Base-by-base conservation (phyloP, 2,797 vertebrate genomes). In the Alcedo atthis region DNA sequence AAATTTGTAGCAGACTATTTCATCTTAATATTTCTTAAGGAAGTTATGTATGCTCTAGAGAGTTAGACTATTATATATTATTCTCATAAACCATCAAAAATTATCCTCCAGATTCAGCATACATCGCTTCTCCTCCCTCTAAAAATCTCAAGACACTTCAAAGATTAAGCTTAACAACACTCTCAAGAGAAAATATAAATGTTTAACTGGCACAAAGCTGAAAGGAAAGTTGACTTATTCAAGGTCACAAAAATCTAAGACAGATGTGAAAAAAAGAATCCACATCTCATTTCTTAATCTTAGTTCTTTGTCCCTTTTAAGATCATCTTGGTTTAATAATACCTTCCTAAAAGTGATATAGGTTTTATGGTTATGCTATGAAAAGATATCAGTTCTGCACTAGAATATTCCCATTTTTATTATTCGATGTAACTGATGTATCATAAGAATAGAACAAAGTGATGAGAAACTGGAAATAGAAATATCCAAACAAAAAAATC, bases 21-120 rank as follows among this genome's bases (percentile, higher is more conserved):
- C 8, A 81, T 63, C 67, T 69, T 73, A 59, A 35, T 63, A 83
- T 87, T 79, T 92, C 67, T 45, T 83, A 70, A 75, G 37, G 48
- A 87, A 83, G 18, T 83, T 75, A 91, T 13, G 13, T 51, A 79
- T 62, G 58, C 80, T 66, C 58, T 57, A 76, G 62, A 90, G 78
- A 53, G 43, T 66, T 83, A 51, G 40, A 68, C 15, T 49, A 70
- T 71, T 48, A 74, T 12, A 75, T 58, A 78, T 42, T 87, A 16
- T 63, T 89, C 51, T 85, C 70, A 85, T 61, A 92, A 91, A 89
- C 22, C 17, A 70, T 20, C n/a, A 83, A 33, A 85, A 85, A 91
- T 73, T 53, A 78, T 71, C 62, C 76, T 92, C 1, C 4, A 68
- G 55, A 71, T 84, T 82, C 61, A 84, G 61, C 19, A 80, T 42